Conservation (phyloP, 1,140 invertebrate species). For the Aplysia californica region DNA sequence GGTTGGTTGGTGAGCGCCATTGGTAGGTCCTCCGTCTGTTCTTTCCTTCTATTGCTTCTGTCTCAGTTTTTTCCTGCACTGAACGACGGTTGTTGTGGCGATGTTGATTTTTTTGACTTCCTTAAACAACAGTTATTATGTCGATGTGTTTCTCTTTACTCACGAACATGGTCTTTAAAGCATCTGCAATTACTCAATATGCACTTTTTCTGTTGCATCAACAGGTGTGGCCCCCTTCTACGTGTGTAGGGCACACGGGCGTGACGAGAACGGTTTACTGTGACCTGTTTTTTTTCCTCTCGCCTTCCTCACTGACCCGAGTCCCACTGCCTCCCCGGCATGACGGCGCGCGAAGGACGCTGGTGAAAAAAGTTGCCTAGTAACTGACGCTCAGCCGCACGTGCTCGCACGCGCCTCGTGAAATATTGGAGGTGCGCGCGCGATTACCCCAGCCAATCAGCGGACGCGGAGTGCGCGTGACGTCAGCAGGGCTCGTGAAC, state of each 20-base stretch:
- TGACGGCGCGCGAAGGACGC: neutral
- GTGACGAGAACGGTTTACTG: neutral
- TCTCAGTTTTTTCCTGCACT: too few species aligned
- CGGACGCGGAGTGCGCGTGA: neutral
- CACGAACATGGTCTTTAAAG: too few species aligned
- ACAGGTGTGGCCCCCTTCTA: neutral
- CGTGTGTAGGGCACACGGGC: neutral
- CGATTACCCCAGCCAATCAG: neutral
- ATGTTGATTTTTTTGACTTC: too few species aligned
- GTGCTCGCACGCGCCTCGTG: neutral
- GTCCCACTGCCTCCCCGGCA: neutral
- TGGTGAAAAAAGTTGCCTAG: neutral
- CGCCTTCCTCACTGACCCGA: neutral
- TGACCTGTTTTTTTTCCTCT: neutral
- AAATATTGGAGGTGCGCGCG: neutral
- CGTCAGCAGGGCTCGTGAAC: neutral
- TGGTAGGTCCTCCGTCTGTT: too few species aligned
- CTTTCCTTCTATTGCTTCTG: too few species aligned
- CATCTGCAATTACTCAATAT: too few species aligned
- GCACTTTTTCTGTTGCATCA: too few species aligned
- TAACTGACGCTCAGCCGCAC: neutral
- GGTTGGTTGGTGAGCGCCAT: too few species aligned
- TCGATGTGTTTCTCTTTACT: too few species aligned
- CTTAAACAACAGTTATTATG: too few species aligned
- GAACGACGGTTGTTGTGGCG: too few species aligned